These are phyloP conservation scores for Zophobas atratus DNA, from an alignment of 1,140 invertebrate species.

Conservation along the genomic window DNA sequence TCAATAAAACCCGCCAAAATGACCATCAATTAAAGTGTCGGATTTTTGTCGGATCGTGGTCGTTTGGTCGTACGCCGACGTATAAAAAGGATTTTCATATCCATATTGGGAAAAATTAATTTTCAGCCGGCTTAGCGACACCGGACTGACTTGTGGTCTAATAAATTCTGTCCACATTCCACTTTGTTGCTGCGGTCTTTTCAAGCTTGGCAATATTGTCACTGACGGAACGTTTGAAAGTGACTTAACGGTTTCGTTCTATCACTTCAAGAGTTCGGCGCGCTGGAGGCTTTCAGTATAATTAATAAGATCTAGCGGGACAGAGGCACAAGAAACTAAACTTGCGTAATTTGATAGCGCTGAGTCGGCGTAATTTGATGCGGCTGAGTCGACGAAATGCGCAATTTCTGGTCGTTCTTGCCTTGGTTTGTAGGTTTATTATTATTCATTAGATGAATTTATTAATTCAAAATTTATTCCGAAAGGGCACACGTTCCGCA, in stretches of 20 bases:
- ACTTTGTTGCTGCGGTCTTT: conserved; percentile 29
- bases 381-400: too few species aligned
- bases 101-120: conserved; percentile 29
- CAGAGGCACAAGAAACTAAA: neutral
- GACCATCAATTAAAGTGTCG: neutral
- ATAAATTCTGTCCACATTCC: conserved; percentile 36
- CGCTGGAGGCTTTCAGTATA: conserved; percentile 23
- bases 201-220: conserved; percentile 22
- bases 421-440: too few species aligned
- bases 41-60: too few species aligned
- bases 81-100: conserved; percentile 6
- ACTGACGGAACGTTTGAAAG: conserved; percentile 31
- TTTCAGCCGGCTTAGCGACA: neutral
- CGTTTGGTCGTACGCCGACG: neutral
- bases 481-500: too few species aligned
- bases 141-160: conserved; percentile 34
- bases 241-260: conserved; percentile 27
- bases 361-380: too few species aligned
- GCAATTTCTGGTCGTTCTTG: too few species aligned
- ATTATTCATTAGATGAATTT: too few species aligned
- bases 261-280: conserved; percentile 10
- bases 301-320: conserved; percentile 8
- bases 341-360: too few species aligned
- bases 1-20: neutral
- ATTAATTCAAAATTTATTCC: too few species aligned